Conservation (phyloP, 2,113 vertebrate genomes). For the Numenius arquata region DNA sequence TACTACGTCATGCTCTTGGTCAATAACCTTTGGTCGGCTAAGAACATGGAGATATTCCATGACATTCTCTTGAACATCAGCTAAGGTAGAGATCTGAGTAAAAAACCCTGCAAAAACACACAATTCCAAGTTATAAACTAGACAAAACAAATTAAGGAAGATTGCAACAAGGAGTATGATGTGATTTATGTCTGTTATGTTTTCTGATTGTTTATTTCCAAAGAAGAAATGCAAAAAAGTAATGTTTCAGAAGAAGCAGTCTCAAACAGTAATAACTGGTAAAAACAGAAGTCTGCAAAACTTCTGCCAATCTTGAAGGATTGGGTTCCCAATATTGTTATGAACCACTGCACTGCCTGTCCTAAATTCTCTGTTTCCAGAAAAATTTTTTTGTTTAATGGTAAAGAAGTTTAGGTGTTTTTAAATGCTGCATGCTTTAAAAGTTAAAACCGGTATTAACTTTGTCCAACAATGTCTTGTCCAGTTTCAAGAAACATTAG, state of each 20-base stretch:
- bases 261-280: not conserved
- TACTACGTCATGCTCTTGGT: slow-evolving; percentile 94
- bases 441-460: not conserved
- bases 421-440: not conserved
- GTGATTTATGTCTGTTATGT: not conserved
- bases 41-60: slow-evolving; percentile 99
- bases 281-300: not conserved
- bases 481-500: not conserved
- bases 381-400: not conserved
- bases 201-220: not conserved
- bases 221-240: not conserved
- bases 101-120: slow-evolving; percentile 86
- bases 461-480: not conserved
- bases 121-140: not conserved
- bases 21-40: slow-evolving; percentile 96
- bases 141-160: not conserved
- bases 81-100: slow-evolving; percentile 96
- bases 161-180: not conserved
- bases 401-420: not conserved
- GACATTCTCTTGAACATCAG: slow-evolving; percentile 97
- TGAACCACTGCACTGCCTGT: not conserved
- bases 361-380: not conserved
- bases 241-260: not conserved
- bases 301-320: not conserved
- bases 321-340: not conserved